Base-by-base conservation (phyloP, 2,113 vertebrate genomes). In the Mionectes macconnelli region DNA sequence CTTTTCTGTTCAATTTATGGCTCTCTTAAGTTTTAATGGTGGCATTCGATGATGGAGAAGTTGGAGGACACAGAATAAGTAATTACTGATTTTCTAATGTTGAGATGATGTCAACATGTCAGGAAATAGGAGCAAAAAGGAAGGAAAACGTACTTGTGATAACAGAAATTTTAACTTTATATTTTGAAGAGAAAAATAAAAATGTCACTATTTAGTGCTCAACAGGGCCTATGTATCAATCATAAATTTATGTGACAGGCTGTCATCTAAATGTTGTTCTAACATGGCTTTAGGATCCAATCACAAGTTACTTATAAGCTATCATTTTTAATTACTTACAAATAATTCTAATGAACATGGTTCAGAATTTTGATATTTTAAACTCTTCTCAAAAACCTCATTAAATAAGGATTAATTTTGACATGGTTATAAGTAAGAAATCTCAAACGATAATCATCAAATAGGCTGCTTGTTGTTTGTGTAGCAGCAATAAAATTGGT, bases 241-340 rank as follows among this genome's bases (percentile, higher is more conserved):
- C 28, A 53, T 66, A 86, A 94, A 88, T 72, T 89, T 70, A 63
- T 69, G 37, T 84, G 93, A 84, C 90, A 90, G 8, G 60, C 37
- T 93, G 68, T 95, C 76, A 60, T 84, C 15, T 67, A 50, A 95
- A 53, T 49, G 45, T 70, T 94, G 40, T 91, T 89, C 59, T 95
- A 84, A 93, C 40, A 85, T 80, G 66, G 40, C 60, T 91, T 84
- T 91, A 90, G 93, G 89, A 94, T 67, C 30, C 45, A 50, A 83
- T 93, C 67, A 73, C 35, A 89, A 76, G 39, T 84, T 95, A 78
- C 84, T 94, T 87, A 75, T 88, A 85, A 96, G n/a, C 56, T 76
- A 87, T 94, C 55, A 93, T 72, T 91, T 94, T 80, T 85, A 87
- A 91, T 91, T 93, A 79, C 59, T 90, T 95, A 60, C 52, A 91